Evolutionary conservation across 2,888 invertebrate species (phyloP), one percentile per base, ranked within the genome.

Genomic region (Lamellibrachia columna): DNA sequence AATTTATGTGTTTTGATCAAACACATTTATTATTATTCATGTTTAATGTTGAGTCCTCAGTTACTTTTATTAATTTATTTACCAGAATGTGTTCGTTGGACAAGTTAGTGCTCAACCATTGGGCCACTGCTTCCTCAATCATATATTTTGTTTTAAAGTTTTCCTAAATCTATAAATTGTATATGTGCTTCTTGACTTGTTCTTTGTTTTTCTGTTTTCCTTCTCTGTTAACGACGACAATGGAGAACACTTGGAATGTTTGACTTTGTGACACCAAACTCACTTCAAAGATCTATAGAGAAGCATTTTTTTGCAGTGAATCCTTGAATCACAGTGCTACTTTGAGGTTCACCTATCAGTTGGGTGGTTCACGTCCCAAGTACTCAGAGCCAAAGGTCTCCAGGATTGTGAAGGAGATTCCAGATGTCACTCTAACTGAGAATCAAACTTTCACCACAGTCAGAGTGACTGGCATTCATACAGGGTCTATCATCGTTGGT

Each of bases 401-500:
- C 22, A 75, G 75, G 22, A 75, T 75, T 22, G 75, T 75, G 75
- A 75, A 22, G 75, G 15, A 75, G 75, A 75, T 75, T 75, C 75
- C 75, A 75, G 75, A 75, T 22, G 75, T 75, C 75, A 75, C 75
- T 75, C 75, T 75, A 22, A 75, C 75, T 75, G 75, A 75, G 75
- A 75, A 75, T 75, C 75, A 75, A 15, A 75, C 75, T 15, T 75
- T 75, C 75, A 75, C 22, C 40, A 40, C 92, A 52, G 93, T 95
- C 60, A 93, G 93, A 9, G 92, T 96, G 8, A 94, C 93, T 91
- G 93, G 90, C 22, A 53, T 93, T 3, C 94, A 94, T 92, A 95
- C 95, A 52, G 96, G 96, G 52, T 95, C 95, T 93, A 91, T 96
- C 11, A 95, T 94, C 40, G 93, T 96, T 8, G 95, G 96, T 8